Percentiles rank a stretch among this genome's conserved stretches.
These are phyloP conservation scores for Lymantria dispar DNA, from an alignment of 2,888 invertebrate genomes.

Conservation along the genomic window DNA sequence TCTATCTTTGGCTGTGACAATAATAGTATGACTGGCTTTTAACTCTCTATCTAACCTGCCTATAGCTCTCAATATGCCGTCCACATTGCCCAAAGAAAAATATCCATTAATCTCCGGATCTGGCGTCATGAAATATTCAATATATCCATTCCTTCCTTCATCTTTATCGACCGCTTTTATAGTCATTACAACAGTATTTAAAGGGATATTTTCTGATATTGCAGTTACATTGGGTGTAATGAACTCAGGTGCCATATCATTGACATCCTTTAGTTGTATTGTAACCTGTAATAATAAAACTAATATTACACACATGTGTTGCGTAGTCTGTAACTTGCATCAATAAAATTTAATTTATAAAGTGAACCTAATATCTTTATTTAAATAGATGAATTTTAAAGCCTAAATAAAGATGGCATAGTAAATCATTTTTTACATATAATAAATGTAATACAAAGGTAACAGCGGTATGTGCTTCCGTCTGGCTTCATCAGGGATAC, in stretches of 20 bases:
- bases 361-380: too few relatives aligned
- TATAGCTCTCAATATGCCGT: conserved; percentile 92
- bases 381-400: too few relatives aligned
- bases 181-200: conserved; percentile 93
- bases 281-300: conserved; percentile 85
- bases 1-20: conserved; percentile 92
- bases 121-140: conserved; percentile 91
- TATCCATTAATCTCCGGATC: conserved; percentile 84
- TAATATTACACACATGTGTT: conserved; percentile 15
- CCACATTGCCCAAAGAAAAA: conserved; percentile 93
- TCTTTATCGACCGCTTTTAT: conserved; percentile 95
- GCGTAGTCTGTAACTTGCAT: too few relatives aligned
- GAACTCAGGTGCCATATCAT: conserved; percentile 95
- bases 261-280: conserved; percentile 93
- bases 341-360: too few relatives aligned
- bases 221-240: conserved; percentile 89
- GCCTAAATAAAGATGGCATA: too few relatives aligned
- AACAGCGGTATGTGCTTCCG: conserved; percentile 17
- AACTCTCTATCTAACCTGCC: conserved; percentile 93
- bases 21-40: conserved; percentile 87
- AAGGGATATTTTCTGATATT: conserved; percentile 92
- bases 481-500: conserved; percentile 38
- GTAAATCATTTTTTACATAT: too few relatives aligned
- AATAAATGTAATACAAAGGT: not conserved
- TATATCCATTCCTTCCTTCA: conserved; percentile 94